Evolutionary conservation across 1,140 invertebrate genomes (phyloP).

Genomic region (Heterodera carotae): DNA sequence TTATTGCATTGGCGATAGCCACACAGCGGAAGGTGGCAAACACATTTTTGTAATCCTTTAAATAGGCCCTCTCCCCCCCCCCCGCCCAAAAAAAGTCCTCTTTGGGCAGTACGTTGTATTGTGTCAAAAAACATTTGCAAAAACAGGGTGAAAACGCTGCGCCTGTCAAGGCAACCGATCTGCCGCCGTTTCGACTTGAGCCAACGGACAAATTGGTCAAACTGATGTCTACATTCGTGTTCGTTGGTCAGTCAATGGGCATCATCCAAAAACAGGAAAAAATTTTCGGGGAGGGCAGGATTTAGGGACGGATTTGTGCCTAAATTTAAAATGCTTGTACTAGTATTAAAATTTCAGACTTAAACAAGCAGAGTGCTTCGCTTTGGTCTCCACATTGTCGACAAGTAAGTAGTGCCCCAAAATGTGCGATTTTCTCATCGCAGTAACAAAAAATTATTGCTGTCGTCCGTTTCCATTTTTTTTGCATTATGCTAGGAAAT

Average conservation of each 20-base stretch:
- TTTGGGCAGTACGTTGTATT: too few species aligned
- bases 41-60: too few species aligned
- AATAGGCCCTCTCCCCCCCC: too few species aligned
- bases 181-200: conserved; percentile 1
- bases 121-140: too few species aligned
- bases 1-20: background rate
- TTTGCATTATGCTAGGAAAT: too few species aligned
- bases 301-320: too few species aligned
- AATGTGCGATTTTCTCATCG: too few species aligned
- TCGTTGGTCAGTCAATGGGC: conserved; percentile 18
- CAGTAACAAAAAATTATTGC: too few species aligned
- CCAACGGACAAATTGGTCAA: conserved; percentile 32
- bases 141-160: background rate
- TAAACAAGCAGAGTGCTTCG: background rate
- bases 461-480: too few species aligned
- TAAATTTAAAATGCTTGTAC: background rate
- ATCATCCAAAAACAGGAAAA: background rate
- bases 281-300: too few species aligned
- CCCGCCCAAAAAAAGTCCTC: too few species aligned
- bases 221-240: conserved; percentile 28
- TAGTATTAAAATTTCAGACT: background rate
- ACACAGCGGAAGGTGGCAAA: background rate
- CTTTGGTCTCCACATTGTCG: conserved; percentile 35
- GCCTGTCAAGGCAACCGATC: background rate
- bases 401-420: background rate